These are phyloP conservation scores for Episyrphus balteatus DNA, from an alignment of 1,140 invertebrate genomes.

Conservation along the genomic window DNA sequence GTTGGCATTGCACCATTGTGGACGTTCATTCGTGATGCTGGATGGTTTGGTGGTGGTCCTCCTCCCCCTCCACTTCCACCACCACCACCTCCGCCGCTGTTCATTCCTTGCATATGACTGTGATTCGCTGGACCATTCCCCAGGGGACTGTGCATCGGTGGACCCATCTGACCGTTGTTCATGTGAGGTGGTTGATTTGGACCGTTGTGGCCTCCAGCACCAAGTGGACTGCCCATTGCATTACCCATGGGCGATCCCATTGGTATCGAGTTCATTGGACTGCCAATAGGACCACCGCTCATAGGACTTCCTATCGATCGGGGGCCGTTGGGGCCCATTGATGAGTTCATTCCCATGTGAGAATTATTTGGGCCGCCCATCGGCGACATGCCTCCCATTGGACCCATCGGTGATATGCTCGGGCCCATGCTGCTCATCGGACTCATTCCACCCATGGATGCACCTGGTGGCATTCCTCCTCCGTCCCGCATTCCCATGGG, in stretches of 20 bases:
- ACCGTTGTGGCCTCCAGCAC: constrained; percentile 41
- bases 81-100: constrained; percentile 13
- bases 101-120: constrained; percentile 27
- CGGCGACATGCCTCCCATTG: constrained; percentile 49
- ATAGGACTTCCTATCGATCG: constrained; percentile 49
- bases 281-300: constrained; percentile 41
- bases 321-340: constrained; percentile 41
- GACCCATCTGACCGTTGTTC: constrained; percentile 36
- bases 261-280: constrained; percentile 60
- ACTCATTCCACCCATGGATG: constrained; percentile 45
- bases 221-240: constrained; percentile 62
- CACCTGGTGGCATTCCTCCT: constrained; percentile 1
- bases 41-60: constrained; percentile 22
- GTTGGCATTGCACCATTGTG: constrained; percentile 21
- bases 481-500: constrained; percentile 30
- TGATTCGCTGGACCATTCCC: constrained; percentile 30
- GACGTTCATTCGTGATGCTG: constrained; percentile 1
- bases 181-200: constrained; percentile 20
- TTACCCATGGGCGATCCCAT: constrained; percentile 60
- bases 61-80: constrained; percentile 13
- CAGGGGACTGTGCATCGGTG: constrained; percentile 31
- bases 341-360: constrained; percentile 39
- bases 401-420: constrained; percentile 54
- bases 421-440: constrained; percentile 45
- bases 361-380: constrained; percentile 43